These are phyloP conservation scores for Ovis canadensis DNA, from an alignment of 2,113 vertebrate genomes.

Conservation along the genomic window DNA sequence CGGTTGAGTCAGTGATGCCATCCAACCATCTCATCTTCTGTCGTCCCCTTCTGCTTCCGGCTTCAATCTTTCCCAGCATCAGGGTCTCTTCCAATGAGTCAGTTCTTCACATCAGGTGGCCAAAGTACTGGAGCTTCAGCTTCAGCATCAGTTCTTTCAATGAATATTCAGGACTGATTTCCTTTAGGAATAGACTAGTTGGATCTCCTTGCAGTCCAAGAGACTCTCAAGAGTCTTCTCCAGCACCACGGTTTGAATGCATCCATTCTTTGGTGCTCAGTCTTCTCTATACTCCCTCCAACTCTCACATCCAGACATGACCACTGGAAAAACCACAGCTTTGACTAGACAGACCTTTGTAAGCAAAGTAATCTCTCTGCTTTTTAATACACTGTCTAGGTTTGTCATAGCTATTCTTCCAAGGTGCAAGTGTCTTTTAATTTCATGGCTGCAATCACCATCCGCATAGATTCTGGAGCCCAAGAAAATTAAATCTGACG, in stretches of 20 bases:
- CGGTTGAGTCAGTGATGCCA: not conserved
- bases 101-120: not conserved
- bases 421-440: not conserved
- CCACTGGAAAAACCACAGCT: not conserved
- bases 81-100: not conserved
- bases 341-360: not conserved
- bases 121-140: not conserved
- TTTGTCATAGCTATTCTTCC: not conserved
- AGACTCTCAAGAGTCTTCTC: not conserved
- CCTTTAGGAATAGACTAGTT: not conserved
- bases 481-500: not conserved
- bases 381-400: not conserved
- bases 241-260: not conserved
- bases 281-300: not conserved
- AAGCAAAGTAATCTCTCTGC: not conserved
- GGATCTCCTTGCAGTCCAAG: not conserved
- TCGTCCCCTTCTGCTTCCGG: fast-evolving
- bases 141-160: not conserved
- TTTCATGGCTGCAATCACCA: not conserved
- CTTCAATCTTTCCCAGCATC: not conserved
- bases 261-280: not conserved
- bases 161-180: not conserved
- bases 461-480: not conserved
- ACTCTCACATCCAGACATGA: not conserved
- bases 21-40: not conserved